phyloP scores from a whole-genome alignment of 2,888 invertebrate genomes.

The Thereva unica region DNA sequence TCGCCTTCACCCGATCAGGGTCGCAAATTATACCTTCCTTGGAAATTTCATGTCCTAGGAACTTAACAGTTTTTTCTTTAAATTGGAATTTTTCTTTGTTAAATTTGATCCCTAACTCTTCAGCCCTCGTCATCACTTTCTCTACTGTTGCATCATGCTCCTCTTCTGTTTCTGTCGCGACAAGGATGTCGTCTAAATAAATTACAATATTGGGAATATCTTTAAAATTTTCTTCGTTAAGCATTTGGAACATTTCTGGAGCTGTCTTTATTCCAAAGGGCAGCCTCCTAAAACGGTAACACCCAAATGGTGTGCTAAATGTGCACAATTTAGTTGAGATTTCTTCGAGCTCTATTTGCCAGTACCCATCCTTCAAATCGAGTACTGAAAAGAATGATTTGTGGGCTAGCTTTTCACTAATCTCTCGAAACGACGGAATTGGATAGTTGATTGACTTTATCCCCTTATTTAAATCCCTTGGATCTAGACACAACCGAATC shows the following conservation, averaged over 20 bases:
- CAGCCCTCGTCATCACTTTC: slow-evolving; percentile 14
- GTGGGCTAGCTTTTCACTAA: slow-evolving; percentile 43
- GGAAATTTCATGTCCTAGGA: no score
- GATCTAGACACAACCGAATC: slow-evolving; percentile 45
- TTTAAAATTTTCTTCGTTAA: slow-evolving; percentile 41
- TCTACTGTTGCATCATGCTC: slow-evolving; percentile 22
- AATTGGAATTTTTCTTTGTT: slow-evolving; percentile 13
- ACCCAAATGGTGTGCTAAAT: slow-evolving; percentile 43
- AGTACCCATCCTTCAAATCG: slow-evolving; percentile 43
- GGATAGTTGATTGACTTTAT: slow-evolving; percentile 45
- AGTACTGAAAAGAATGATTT: slow-evolving; percentile 45
- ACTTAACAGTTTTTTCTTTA: background rate
- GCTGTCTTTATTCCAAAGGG: slow-evolving; percentile 25
- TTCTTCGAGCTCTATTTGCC: slow-evolving; percentile 38
- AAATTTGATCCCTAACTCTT: slow-evolving; percentile 3
- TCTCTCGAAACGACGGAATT: slow-evolving; percentile 44
- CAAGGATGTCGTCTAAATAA: slow-evolving; percentile 29
- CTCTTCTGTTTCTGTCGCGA: slow-evolving; percentile 3
- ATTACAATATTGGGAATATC: slow-evolving; percentile 37
- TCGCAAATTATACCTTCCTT: no score
- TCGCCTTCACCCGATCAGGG: no score
- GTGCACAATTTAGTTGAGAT: slow-evolving; percentile 43
- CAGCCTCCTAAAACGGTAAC: background rate
- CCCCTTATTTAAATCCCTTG: slow-evolving; percentile 43
- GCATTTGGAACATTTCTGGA: slow-evolving; percentile 40